phyloP scores from a whole-genome alignment of 2,888 invertebrate genomes.

The Lacanobia oleracea region DNA sequence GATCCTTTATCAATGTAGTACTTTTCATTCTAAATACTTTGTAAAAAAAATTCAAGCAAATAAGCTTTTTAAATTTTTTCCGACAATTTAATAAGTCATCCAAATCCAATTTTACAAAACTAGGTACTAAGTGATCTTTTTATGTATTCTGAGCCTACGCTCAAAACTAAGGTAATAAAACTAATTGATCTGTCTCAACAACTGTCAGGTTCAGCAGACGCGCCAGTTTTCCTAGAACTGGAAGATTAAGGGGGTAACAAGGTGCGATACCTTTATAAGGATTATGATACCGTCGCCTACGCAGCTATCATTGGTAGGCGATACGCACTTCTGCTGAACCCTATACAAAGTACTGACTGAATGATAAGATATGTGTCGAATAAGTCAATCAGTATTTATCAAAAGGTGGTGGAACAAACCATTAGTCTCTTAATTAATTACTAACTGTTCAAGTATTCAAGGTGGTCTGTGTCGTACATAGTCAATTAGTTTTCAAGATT shows the following conservation, averaged over 20 bases:
- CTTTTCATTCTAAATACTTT: too few relatives aligned
- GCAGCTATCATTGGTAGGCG: not conserved
- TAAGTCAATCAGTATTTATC: too few relatives aligned
- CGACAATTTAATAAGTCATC: too few relatives aligned
- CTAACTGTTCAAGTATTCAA: not conserved
- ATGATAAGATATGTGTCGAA: not conserved
- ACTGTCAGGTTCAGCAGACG: not conserved
- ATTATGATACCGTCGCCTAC: not conserved
- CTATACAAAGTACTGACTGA: not conserved
- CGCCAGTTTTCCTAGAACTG: not conserved
- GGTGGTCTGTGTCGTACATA: not conserved
- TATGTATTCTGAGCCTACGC: too few relatives aligned
- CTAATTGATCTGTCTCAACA: not conserved
- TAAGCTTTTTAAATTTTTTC: too few relatives aligned
- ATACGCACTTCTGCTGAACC: not conserved
- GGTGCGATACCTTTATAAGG: not conserved
- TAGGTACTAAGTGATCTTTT: too few relatives aligned
- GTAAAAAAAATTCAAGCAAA: too few relatives aligned
- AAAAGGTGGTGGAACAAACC: not conserved
- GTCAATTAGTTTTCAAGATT: conserved; percentile 25
- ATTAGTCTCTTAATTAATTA: conserved; percentile 3
- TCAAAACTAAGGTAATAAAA: too few relatives aligned
- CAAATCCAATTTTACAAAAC: not conserved
- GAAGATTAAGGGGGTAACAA: conserved; percentile 16
- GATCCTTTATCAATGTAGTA: too few relatives aligned